Base-by-base conservation (phyloP, 2,888 invertebrate genomes). In the Mayetiola destructor region DNA sequence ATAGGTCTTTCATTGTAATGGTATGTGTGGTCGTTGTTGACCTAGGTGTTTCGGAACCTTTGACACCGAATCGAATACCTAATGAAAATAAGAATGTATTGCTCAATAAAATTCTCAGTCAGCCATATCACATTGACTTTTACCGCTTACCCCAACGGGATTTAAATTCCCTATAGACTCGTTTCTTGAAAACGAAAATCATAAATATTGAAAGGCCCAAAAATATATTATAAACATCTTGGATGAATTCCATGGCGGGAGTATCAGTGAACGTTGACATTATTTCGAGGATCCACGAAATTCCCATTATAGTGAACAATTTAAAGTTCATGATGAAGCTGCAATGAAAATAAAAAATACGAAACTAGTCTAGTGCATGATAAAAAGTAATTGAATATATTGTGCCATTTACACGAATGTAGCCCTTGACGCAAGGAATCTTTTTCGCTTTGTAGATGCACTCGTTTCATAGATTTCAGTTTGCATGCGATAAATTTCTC, bases 241-340 rank as follows among this genome's bases (percentile, higher is more conserved):
- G 75, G 10, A 79, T 65, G 56, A 67, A 66, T 69, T 74, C 76
- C 63, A 75, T 69, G 70, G 73, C 70, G 58, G 68, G 67, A 59
- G 79, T 76, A 63, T 77, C 69, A 52, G 77, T 69, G 27, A 80
- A 61, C 1, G 78, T 78, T 4, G 84, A 81, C 12, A 80, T 65
- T 5, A 83, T 71, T 68, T 86, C 86, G 52, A 82, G 75, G 2
- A 80, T 70, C 83, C 86, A 87, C 0, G 82, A 80, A 0, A 85
- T 78, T 1, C 88, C 87, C 87, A 87, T 88, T 52, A 87, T 84
- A 59, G 86, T 73, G 73, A 85, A 86, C 1, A 88, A 70, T 66
- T 87, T 87, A 0, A 81, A 75, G 59, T 84, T 84, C 73, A 87
- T 77, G 30, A 79, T 71, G 61, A 85, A 80, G 66, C 85, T 83